Evolutionary conservation across 1,140 invertebrate genomes (phyloP), one percentile per base, ranked within the genome.

Genomic region (Oryctes rhinoceros): DNA sequence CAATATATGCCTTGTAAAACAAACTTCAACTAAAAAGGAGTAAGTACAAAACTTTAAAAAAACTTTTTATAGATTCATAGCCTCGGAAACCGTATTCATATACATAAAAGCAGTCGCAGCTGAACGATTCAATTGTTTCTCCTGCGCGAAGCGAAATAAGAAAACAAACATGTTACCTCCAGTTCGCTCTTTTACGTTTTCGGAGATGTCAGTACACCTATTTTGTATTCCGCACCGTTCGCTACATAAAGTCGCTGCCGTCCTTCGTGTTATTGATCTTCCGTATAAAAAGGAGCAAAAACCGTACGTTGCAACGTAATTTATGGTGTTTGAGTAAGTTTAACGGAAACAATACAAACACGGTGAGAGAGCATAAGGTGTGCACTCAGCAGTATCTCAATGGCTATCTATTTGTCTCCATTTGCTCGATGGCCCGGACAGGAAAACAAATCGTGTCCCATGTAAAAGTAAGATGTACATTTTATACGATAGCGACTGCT

Each of bases 341-440:
- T 35, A 71, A 71, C 65, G 65, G 65, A 71, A 71, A 71, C 65
- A 71, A 71, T 71, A 71, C 65, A 71, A 37, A 71, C 24, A 71
- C 5, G 53, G 39, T 30, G 24, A 44, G 24, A 35, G 5, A 37
- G 65, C 65, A 24, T 71, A 35, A 71, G 65, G 65, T 71, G 65
- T 71, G 65, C 65, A 35, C 65, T 71, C 65, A 71, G 65, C 65
- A 71, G 20, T 71, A 71, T 71, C 65, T 71, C 65, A 37, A 71
- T 71, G 24, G 65, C 65, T 11, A 71, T 71, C 65, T 71, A 71
- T 71, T 35, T 71, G 65, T 71, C 35, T 71, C 65, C 65, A 71
- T 71, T 71, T 71, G 10, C 35, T 37, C 65, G 65, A 37, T 71
- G 65, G 65, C 65, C 65, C 18, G 24, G 65, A 71, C 65, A 71